Evolutionary conservation across 2,113 vertebrate genomes (phyloP).

Genomic region (Salvelinus sp.): DNA sequence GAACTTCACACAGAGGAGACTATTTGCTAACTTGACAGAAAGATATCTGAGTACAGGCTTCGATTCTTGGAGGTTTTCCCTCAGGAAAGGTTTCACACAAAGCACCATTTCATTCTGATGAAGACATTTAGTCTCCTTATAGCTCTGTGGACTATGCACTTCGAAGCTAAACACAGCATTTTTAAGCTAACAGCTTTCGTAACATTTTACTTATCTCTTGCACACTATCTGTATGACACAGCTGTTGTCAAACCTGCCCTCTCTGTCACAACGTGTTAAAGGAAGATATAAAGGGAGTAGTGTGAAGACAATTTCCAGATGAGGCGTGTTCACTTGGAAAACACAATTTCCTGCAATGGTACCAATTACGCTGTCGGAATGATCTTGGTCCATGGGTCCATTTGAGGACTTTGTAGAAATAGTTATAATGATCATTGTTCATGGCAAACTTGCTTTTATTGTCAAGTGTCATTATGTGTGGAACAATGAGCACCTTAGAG

Average conservation of each 20-base stretch:
- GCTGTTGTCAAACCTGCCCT: no score
- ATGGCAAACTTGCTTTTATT: conserved; percentile 14
- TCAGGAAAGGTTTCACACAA: no score
- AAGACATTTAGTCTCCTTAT: no score
- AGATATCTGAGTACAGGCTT: conserved; percentile 25
- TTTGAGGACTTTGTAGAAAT: conserved; percentile 22
- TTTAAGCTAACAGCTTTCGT: no score
- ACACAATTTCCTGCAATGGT: conserved; percentile 30
- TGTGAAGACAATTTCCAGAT: background rate
- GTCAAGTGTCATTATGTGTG: conserved; percentile 32
- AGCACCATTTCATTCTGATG: no score
- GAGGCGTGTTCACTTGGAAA: background rate
- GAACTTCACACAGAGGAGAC: conserved; percentile 20
- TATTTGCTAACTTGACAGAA: conserved; percentile 21
- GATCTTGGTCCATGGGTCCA: conserved; percentile 28
- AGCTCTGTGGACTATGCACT: no score
- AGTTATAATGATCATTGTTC: conserved; percentile 23
- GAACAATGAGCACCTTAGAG: conserved; percentile 31
- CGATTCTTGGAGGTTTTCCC: conserved; percentile 2
- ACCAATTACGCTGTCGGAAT: conserved; percentile 34
- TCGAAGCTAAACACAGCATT: no score
- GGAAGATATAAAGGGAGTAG: conserved; percentile 6
- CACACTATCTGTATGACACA: no score
- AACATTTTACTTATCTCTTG: no score
- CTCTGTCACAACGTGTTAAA: background rate